Evolutionary conservation across 2,797 vertebrate species (phyloP), one percentile per base, ranked within the genome.

Genomic region (Discoglossus pictus): DNA sequence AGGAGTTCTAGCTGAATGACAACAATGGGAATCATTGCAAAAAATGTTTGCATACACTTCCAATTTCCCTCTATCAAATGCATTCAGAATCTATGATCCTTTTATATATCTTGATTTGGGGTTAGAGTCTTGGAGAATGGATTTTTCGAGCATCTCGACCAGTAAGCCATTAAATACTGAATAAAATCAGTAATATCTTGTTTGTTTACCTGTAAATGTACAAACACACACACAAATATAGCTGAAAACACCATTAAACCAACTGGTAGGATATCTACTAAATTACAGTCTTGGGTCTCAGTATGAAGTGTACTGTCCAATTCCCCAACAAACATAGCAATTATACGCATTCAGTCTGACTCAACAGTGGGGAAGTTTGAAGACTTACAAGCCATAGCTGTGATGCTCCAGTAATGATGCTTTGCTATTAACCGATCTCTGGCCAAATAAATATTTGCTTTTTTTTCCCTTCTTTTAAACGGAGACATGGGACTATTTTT

Each of bases 341-440:
- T 78, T 74, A 74, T 7, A 60, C 24, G 46, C 10, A 39, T 50
- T 36, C 66, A 34, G 48, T 63, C 18, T 27, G 65, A 50, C 38
- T 50, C 1, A 20, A 18, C 18, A 48, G 20, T 39, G 10, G 0
- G 0, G 73, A 75, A 71, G 25, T 40, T 6, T 34, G 31, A 17
- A 65, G 36, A 18, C 50, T 63, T 64, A 71, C 47, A 50, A 44
- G 35, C 51, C 16, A 74, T 48, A 42, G 43, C 73, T 71, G 60
- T 58, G 73, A 52, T 2, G 54, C 53, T 23, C 52, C 6, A 2
- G 68, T 66, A 61, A 81, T 72, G 73, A 75, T 38, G 65, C 36
- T 59, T 68, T 25, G 11, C 68, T 74, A 64, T 68, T 80, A 73
- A 74, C 68, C 47, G 55, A 66, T 68, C 47, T 74, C 68, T 39